Conservation (phyloP, 1,140 invertebrate species). For the Euwallacea fornicatus region DNA sequence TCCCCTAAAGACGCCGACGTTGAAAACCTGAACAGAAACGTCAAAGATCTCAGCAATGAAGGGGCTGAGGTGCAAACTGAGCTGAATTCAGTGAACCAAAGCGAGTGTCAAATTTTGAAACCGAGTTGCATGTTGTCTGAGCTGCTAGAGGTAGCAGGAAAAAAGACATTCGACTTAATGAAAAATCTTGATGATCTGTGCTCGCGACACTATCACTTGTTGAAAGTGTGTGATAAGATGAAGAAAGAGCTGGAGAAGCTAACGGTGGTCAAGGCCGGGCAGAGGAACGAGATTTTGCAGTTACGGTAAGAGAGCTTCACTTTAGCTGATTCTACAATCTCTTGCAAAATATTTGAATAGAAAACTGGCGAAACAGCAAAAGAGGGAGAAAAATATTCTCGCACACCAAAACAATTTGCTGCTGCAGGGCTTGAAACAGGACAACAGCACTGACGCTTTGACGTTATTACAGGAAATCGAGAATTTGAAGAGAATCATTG, state of each 20-base stretch:
- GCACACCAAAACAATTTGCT: slow-evolving; percentile 68
- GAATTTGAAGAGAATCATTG: slow-evolving; percentile 60
- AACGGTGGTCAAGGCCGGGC: slow-evolving; percentile 62
- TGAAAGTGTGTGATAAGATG: slow-evolving; percentile 66
- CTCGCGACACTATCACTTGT: slow-evolving; percentile 62
- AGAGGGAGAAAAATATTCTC: slow-evolving; percentile 66
- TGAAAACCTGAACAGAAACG: slow-evolving; percentile 67
- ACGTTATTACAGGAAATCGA: slow-evolving; percentile 65
- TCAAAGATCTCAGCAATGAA: slow-evolving; percentile 65
- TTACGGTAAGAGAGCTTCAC: slow-evolving; percentile 44
- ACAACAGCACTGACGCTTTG: slow-evolving; percentile 57
- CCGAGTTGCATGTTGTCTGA: slow-evolving; percentile 57
- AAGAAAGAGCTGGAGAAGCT: slow-evolving; percentile 64
- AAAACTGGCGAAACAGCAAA: slow-evolving; percentile 57
- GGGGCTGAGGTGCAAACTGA: slow-evolving; percentile 69
- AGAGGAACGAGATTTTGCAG: slow-evolving; percentile 61
- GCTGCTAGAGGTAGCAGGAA: slow-evolving; percentile 62
- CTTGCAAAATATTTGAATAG: slow-evolving; percentile 45
- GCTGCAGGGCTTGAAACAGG: slow-evolving; percentile 59
- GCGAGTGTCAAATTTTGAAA: slow-evolving; percentile 73
- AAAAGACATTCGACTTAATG: slow-evolving; percentile 55
- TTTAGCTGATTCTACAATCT: not conserved
- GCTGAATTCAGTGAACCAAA: slow-evolving; percentile 63
- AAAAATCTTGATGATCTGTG: slow-evolving; percentile 59
- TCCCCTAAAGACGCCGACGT: slow-evolving; percentile 64